These are phyloP conservation scores for Chlamydotis undulata DNA, from an alignment of 2,113 vertebrate species.

Conservation along the genomic window DNA sequence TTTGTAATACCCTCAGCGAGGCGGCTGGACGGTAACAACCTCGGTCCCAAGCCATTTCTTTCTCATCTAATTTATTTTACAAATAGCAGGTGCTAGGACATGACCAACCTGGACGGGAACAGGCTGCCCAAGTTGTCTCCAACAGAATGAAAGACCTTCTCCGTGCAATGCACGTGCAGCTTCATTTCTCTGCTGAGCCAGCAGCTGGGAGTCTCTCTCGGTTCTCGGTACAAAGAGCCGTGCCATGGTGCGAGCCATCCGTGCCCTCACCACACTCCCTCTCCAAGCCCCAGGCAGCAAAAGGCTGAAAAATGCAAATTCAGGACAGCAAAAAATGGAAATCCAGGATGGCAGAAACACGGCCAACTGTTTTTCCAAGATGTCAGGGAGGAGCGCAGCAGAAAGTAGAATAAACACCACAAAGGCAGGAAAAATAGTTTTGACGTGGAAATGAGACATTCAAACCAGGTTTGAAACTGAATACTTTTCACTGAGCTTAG, in stretches of 20 bases:
- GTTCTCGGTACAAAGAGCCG: neutral
- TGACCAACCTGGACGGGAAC: neutral
- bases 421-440: neutral
- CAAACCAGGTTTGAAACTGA: neutral
- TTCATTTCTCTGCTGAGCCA: neutral
- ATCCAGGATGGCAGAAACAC: neutral
- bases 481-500: neutral
- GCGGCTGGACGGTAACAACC: neutral
- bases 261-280: neutral
- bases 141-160: neutral
- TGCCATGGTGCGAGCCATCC: too few species aligned
- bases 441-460: neutral
- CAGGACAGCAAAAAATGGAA: neutral
- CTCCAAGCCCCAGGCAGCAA: neutral
- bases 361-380: neutral
- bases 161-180: too few species aligned
- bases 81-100: neutral
- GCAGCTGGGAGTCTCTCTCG: neutral
- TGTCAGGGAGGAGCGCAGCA: neutral
- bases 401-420: neutral
- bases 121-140: neutral
- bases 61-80: neutral
- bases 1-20: neutral
- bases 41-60: neutral
- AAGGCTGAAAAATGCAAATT: neutral